phyloP scores from a whole-genome alignment of 1,140 invertebrate genomes.

The Diorhabda elongata region DNA sequence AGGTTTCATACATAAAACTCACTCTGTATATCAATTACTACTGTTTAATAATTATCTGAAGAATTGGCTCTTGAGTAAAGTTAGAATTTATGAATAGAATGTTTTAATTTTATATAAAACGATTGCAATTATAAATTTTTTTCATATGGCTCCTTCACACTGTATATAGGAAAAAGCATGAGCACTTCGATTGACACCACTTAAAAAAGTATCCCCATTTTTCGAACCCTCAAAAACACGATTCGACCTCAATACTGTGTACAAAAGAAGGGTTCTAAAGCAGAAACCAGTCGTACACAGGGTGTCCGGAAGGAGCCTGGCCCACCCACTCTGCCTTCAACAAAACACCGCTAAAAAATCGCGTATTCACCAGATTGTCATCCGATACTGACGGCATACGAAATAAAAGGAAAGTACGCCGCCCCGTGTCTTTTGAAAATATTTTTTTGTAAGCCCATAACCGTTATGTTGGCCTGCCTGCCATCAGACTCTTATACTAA shows the following conservation, averaged over 20 bases:
- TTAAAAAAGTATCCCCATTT: background rate
- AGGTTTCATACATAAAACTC: too few species aligned
- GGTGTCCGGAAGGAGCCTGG: slow-evolving; percentile 37
- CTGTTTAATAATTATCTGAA: too few species aligned
- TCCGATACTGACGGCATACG: slow-evolving; percentile 34
- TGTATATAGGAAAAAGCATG: background rate
- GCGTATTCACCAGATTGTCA: slow-evolving; percentile 37
- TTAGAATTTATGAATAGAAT: too few species aligned
- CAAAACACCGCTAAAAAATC: slow-evolving; percentile 38
- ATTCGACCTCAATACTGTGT: background rate
- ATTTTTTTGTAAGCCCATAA: slow-evolving; percentile 38
- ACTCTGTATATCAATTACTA: too few species aligned
- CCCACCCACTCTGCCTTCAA: slow-evolving; percentile 34
- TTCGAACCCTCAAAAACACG: background rate
- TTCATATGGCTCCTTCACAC: too few species aligned
- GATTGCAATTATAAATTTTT: too few species aligned
- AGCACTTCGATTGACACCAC: background rate
- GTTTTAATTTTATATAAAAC: too few species aligned
- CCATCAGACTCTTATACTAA: slow-evolving; percentile 24
- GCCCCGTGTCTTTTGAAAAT: slow-evolving; percentile 35
- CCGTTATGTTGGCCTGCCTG: slow-evolving; percentile 37
- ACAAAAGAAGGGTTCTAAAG: slow-evolving; percentile 1
- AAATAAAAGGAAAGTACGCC: slow-evolving; percentile 25
- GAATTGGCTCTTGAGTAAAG: too few species aligned
- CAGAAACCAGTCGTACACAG: slow-evolving; percentile 24